phyloP scores from a whole-genome alignment of 2,797 vertebrate species.

The Chrosomus eos region DNA sequence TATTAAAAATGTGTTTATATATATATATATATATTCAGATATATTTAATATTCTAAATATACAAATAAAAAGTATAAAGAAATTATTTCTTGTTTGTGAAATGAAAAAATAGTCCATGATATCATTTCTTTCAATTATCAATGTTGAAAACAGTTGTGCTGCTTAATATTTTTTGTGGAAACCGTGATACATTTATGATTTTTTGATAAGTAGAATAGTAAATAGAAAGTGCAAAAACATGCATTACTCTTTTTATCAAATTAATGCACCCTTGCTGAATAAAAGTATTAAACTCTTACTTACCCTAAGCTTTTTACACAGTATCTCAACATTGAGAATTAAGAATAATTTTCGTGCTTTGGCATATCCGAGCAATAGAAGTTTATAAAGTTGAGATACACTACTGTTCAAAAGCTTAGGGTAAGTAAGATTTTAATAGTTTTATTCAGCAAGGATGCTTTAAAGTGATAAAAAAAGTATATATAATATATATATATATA shows the following conservation, averaged over 20 bases:
- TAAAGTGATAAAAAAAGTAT: neutral
- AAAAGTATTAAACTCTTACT: too few relatives aligned
- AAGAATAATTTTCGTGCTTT: neutral
- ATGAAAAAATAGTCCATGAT: neutral
- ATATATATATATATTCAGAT: too few relatives aligned
- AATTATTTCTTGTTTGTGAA: neutral
- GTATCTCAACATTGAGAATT: neutral
- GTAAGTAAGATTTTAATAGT: neutral
- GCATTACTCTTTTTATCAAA: too few relatives aligned
- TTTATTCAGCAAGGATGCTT: neutral
- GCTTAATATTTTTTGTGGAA: too few relatives aligned
- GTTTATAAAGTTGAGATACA: neutral
- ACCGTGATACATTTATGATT: too few relatives aligned
- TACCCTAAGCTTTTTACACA: neutral
- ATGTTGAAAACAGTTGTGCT: neutral
- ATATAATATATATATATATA: too few relatives aligned
- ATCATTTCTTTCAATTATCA: neutral
- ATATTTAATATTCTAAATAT: neutral
- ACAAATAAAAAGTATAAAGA: too few relatives aligned
- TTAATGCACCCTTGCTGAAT: too few relatives aligned
- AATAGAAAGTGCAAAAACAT: too few relatives aligned
- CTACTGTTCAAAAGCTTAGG: neutral
- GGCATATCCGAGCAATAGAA: neutral
- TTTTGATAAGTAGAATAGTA: too few relatives aligned
- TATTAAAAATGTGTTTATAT: neutral